phyloP scores from a whole-genome alignment of 2,113 vertebrate species.

The Campylorhamphus procurvoides region DNA sequence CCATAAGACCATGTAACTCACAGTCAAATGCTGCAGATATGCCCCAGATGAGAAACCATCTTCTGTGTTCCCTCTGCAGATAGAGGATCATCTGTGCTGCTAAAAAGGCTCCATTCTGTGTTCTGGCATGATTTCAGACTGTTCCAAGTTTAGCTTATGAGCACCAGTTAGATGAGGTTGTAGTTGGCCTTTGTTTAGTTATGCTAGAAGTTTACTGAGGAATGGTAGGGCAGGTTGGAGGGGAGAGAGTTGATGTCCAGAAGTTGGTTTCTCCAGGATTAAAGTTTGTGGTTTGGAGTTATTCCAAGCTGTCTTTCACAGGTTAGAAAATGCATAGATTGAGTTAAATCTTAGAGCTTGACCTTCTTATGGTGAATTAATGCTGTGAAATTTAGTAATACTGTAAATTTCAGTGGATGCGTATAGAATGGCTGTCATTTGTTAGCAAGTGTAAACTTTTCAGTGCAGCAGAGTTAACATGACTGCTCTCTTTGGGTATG shows the following conservation, averaged over 20 bases:
- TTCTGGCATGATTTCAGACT: slow-evolving; percentile 32
- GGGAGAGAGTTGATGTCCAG: not conserved
- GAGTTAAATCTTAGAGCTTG: not conserved
- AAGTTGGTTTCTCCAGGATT: not conserved
- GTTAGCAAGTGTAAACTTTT: not conserved
- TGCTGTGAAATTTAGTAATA: not conserved
- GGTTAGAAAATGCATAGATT: not conserved
- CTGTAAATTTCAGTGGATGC: not conserved
- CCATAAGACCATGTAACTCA: slow-evolving; percentile 18
- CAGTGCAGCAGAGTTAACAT: not conserved
- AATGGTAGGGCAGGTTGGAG: not conserved
- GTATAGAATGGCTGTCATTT: not conserved
- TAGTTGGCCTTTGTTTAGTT: slow-evolving; percentile 5
- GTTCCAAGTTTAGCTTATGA: slow-evolving; percentile 22
- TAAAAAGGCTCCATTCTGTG: slow-evolving; percentile 51
- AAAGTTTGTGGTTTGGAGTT: not conserved
- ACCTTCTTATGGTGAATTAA: not conserved
- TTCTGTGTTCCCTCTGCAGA: slow-evolving; percentile 55
- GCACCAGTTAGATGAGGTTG: not conserved
- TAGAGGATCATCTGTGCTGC: slow-evolving; percentile 60
- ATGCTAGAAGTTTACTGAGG: not conserved
- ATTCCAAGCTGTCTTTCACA: not conserved
- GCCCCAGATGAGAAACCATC: slow-evolving; percentile 65
- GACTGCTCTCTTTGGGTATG: not conserved
- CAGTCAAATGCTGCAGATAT: slow-evolving; percentile 25